Base-by-base conservation (phyloP, 2,888 invertebrate genomes). In the Agrilus mali region DNA sequence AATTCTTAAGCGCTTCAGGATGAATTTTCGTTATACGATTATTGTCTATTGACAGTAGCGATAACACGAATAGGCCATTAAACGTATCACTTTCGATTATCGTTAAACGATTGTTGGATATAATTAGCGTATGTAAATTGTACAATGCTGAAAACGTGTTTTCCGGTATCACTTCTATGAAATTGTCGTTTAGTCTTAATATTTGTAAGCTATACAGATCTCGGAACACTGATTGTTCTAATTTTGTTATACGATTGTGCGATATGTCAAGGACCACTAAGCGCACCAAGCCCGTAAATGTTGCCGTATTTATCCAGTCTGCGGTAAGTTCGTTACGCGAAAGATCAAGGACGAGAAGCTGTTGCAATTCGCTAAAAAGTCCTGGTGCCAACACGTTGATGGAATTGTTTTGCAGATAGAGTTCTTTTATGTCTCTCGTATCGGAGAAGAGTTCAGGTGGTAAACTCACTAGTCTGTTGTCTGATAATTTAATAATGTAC, bases 361-460 rank as follows among this genome's bases (percentile, higher is more conserved):
- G 82, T 42, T 78, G 73, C 43, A 87, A 68, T 55, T 84, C 84
- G 57, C 79, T 76, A 60, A 89, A 86, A 46, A 88, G 68, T 17
- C 85, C 86, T 8, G 86, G 85, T 38, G 86, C 86, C 32, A 88
- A 67, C 13, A 86, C 85, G 55, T 82, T 81, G 46, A 89, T 78
- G 33, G 83, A 81, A 65, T 89, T 89, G 63, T 87, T 87, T 58
- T 82, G 81, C 44, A 88, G 67, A 63, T 86, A 83, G 58, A 88
- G 78, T 67, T 87, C 86, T 64, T 82, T 80, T 36, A 88, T 70
- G 50, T 84, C 82, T 55, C 80, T 75, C 33, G 83, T 78, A 59
- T 86, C 86, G 56, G 80, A 73, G 62, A 90, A 86, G 42, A 90
- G 69, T 63, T 86, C 85, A 2, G 86, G 84, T 16, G 89, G 88